Percentiles rank a stretch among this genome's conserved stretches.
phyloP scores from a whole-genome alignment of 2,113 vertebrate genomes.

The Sisor rabdophorus region DNA sequence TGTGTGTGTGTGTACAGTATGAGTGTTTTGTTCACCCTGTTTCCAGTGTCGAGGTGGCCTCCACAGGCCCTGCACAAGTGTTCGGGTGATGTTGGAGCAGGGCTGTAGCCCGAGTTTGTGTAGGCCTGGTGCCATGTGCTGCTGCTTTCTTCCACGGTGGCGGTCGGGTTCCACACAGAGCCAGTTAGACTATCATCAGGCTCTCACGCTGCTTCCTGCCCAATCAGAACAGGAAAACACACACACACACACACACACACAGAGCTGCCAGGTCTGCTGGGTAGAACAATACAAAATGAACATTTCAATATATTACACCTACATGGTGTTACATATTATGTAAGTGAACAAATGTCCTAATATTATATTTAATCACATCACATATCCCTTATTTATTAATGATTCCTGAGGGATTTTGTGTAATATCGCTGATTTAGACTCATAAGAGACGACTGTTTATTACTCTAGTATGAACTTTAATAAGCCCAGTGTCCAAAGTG shows the following conservation, averaged over 20 bases:
- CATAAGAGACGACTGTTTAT: not conserved
- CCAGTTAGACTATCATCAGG: constrained; percentile 48
- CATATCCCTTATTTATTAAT: not conserved
- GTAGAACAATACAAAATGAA: not conserved
- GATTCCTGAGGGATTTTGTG: not conserved
- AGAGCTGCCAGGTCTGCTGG: not conserved
- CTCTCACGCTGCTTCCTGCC: constrained; percentile 48
- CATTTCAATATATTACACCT: not conserved
- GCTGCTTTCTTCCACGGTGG: constrained; percentile 58
- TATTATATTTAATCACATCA: not conserved
- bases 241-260: constrained; percentile 13
- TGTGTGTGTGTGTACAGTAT: not conserved
- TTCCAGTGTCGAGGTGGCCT: constrained; percentile 57
- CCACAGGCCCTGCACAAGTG: constrained; percentile 79
- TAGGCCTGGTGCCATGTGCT: constrained; percentile 57
- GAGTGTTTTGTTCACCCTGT: constrained; percentile 66
- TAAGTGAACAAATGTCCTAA: not conserved
- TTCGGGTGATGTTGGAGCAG: constrained; percentile 68
- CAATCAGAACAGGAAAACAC: constrained; percentile 6
- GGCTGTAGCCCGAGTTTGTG: constrained; percentile 66
- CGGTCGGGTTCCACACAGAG: constrained; percentile 50
- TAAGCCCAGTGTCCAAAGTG: not conserved
- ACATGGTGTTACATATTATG: not conserved
- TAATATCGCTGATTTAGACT: not conserved
- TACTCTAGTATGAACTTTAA: not conserved